Evolutionary conservation across 2,797 vertebrate species (phyloP), one percentile per base, ranked within the genome.

Genomic region (Aulostomus chinensis): DNA sequence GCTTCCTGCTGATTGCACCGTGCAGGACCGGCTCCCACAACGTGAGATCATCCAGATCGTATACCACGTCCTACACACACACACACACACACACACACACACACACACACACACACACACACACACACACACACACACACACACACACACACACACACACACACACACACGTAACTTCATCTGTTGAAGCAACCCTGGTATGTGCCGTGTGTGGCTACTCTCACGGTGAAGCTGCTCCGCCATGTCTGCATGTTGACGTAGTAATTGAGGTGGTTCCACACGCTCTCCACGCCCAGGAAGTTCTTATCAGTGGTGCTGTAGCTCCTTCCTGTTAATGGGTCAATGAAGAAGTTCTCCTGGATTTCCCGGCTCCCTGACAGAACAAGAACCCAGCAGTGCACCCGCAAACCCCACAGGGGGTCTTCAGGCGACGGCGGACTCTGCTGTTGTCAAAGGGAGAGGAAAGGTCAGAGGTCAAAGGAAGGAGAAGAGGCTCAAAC

Each of bases 201-300:
- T n/a, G 4, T 24, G 4, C 22, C 22, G 8, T 4, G 8, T 4
- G 22, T 8, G 22, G 22, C 22, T 4, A 45, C 0, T 0, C 88
- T 79, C 64, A 96, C 96, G 75, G 62, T 73, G 68, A 94, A 96
- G 77, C 90, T 90, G 0, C 78, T 76, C 4, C 80, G 59, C 57
- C 97, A 98, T 74, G 95, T 92, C 85, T 98, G 95, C 92, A 95
- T 94, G 86, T 98, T 98, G 60, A 94, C 78, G 83, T 94, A 97
- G 81, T 94, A 96, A 86, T 97, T 98, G 50, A 61, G 81, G 17
- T 96, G 84, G 82, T 98, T 97, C 97, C 96, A 99, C 47, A 93
- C 3, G 9, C 93, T 94, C 86, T 99, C 97, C 0, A 99, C 88
- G 9, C 95, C 96, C 62, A 97, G 90, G 84, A 98, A 98, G 50